Conservation (phyloP, 2,113 vertebrate species). For the Macquaria ambigua region DNA sequence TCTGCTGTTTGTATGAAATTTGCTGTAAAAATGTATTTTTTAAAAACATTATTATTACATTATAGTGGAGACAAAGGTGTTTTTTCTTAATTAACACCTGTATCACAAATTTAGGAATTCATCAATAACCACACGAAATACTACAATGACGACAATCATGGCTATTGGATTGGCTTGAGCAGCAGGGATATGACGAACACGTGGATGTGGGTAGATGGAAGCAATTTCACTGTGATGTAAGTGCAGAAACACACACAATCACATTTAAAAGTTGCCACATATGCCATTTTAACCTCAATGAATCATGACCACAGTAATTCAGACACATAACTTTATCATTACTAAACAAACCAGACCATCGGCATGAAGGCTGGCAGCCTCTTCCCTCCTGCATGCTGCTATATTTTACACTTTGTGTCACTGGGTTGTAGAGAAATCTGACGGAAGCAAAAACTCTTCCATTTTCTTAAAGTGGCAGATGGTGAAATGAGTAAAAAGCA, state of each 20-base stretch:
- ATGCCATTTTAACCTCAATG: neutral
- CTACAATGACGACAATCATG: neutral
- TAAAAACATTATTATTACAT: neutral
- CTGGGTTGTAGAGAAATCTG: neutral
- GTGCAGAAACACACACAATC: neutral
- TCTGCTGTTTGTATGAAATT: neutral
- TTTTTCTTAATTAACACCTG: neutral
- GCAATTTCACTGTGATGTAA: slow-evolving; percentile 48
- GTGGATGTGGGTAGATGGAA: slow-evolving; percentile 61
- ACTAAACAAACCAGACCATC: neutral
- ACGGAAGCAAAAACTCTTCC: neutral
- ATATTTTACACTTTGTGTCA: neutral
- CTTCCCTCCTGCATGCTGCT: too few species aligned
- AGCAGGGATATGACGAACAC: fast-evolving
- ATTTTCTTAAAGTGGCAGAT: neutral
- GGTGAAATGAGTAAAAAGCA: neutral
- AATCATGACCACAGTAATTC: neutral
- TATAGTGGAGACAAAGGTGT: too few species aligned
- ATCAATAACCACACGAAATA: slow-evolving; percentile 27
- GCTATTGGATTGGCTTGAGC: slow-evolving; percentile 73
- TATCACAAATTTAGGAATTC: slow-evolving; percentile 57
- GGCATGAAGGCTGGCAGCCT: neutral
- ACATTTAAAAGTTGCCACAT: neutral
- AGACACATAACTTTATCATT: neutral
- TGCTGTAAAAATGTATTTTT: neutral